phyloP scores from a whole-genome alignment of 2,113 vertebrate genomes.

The Coptodon rendalli region DNA sequence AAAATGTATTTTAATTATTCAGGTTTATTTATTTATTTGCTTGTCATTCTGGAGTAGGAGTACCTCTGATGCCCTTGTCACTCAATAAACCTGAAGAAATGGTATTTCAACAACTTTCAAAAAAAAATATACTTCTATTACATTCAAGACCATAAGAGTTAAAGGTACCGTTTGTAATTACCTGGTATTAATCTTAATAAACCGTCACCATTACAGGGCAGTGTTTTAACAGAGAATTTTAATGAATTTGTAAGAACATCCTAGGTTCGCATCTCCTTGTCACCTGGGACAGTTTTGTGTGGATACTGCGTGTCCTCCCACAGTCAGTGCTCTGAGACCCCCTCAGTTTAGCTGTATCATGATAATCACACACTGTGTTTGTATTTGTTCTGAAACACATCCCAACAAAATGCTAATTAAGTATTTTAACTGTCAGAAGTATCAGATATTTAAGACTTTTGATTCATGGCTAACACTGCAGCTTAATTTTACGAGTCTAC shows the following conservation, averaged over 20 bases:
- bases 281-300: not conserved
- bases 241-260: not conserved
- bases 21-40: not conserved
- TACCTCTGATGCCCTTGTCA: not conserved
- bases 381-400: not conserved
- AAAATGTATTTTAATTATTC: not conserved
- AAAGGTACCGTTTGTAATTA: not conserved
- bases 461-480: not conserved
- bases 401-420: not conserved
- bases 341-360: not conserved
- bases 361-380: not conserved
- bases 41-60: not conserved
- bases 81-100: not conserved
- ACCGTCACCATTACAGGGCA: not conserved
- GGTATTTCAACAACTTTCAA: not conserved
- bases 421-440: not conserved
- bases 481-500: not conserved
- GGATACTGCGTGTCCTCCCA: not conserved
- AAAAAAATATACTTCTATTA: not conserved
- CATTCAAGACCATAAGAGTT: not conserved
- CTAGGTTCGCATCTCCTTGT: not conserved
- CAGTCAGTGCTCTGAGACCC: not conserved
- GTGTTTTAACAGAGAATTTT: not conserved
- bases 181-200: not conserved
- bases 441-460: not conserved